These are phyloP conservation scores for Euphydryas editha DNA, from an alignment of 2,888 invertebrate species.

Conservation along the genomic window DNA sequence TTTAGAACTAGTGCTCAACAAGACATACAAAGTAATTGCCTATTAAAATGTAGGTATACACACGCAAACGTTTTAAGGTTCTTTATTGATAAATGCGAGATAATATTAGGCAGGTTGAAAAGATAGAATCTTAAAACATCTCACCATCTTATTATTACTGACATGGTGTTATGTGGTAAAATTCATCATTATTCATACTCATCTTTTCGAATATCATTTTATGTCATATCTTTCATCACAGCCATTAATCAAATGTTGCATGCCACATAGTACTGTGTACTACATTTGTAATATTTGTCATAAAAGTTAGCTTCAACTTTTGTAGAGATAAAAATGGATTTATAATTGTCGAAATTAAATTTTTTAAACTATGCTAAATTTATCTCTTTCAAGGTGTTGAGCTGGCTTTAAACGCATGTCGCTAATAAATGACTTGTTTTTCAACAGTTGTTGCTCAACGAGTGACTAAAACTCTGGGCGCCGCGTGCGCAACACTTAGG, in stretches of 20 bases:
- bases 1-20: not conserved
- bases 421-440: constrained; percentile 84
- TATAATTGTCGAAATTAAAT: constrained; percentile 2
- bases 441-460: constrained; percentile 83
- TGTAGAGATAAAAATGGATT: constrained; percentile 58
- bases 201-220: constrained; percentile 36
- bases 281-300: constrained; percentile 71
- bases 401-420: constrained; percentile 80
- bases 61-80: constrained; percentile 42
- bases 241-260: constrained; percentile 51
- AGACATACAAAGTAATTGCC: constrained; percentile 40
- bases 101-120: constrained; percentile 21
- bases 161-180: constrained; percentile 82
- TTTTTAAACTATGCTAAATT: constrained; percentile 12
- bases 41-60: constrained; percentile 24
- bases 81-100: constrained; percentile 9
- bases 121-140: constrained; percentile 35
- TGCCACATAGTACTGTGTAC: constrained; percentile 81
- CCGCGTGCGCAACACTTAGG: constrained; percentile 82
- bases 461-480: constrained; percentile 83
- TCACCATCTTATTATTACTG: constrained; percentile 38
- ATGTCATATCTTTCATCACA: constrained; percentile 46
- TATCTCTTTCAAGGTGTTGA: constrained; percentile 73
- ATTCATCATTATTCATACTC: constrained; percentile 25
- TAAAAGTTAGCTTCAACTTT: constrained; percentile 74